These are phyloP conservation scores for Bedellia somnulentella DNA, from an alignment of 2,888 invertebrate species.

Conservation along the genomic window DNA sequence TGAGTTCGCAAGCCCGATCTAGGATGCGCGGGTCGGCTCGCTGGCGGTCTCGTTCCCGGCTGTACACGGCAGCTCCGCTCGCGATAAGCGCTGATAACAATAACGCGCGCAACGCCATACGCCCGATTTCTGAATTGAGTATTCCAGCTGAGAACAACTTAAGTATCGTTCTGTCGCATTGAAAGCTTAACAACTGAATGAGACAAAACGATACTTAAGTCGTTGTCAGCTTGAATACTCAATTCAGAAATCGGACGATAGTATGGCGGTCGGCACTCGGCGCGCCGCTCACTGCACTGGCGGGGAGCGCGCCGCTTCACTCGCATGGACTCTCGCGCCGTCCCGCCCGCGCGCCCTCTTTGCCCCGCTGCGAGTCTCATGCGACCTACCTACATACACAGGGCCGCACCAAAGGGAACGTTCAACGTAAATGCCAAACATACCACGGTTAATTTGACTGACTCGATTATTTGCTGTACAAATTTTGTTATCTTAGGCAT, in stretches of 20 bases:
- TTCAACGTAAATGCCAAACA: too few relatives aligned
- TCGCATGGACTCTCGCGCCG: slow-evolving; percentile 12
- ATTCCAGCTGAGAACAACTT: too few relatives aligned
- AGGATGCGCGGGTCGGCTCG: slow-evolving; percentile 56
- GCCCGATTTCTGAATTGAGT: too few relatives aligned
- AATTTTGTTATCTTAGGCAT: too few relatives aligned
- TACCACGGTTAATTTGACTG: too few relatives aligned
- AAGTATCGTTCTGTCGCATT: too few relatives aligned
- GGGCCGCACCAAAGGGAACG: slow-evolving; percentile 27
- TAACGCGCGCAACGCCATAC: slow-evolving; percentile 46
- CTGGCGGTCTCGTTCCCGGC: slow-evolving; percentile 34
- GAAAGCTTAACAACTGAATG: too few relatives aligned
- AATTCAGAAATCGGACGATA: too few relatives aligned
- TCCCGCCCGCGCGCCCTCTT: slow-evolving; percentile 19
- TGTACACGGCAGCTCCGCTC: slow-evolving; percentile 36
- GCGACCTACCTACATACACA: slow-evolving; percentile 29
- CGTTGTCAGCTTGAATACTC: too few relatives aligned
- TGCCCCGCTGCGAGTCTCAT: too few relatives aligned
- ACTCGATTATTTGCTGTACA: too few relatives aligned
- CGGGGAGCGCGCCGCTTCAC: slow-evolving; percentile 10
- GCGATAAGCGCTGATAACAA: slow-evolving; percentile 38
- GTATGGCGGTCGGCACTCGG: slow-evolving; percentile 35
- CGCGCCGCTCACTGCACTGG: slow-evolving; percentile 48
- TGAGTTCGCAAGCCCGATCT: slow-evolving; percentile 87
- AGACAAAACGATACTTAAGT: too few relatives aligned